Conservation (phyloP, 2,888 invertebrate species). For the Sesia apiformis region DNA sequence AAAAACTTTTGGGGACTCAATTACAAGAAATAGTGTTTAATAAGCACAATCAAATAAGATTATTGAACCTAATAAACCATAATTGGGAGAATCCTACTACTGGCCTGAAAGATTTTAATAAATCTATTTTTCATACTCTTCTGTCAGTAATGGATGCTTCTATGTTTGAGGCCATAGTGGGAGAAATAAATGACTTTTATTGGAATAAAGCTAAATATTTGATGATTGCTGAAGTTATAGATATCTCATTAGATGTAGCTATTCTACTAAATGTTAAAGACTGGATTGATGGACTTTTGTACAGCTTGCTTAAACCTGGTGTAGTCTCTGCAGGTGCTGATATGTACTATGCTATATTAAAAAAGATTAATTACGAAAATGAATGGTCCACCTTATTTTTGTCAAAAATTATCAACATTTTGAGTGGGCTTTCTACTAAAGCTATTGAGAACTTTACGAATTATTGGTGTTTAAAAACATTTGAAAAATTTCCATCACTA, state of each 20-base stretch:
- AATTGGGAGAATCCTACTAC: slow-evolving; percentile 78
- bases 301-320: slow-evolving; percentile 64
- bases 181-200: slow-evolving; percentile 60
- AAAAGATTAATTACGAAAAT: slow-evolving; percentile 39
- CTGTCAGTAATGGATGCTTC: slow-evolving; percentile 28
- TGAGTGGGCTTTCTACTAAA: slow-evolving; percentile 31
- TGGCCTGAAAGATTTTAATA: slow-evolving; percentile 71
- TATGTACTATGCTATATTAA: slow-evolving; percentile 69
- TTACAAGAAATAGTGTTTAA: slow-evolving; percentile 34
- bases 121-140: slow-evolving; percentile 56
- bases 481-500: slow-evolving; percentile 55
- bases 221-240: slow-evolving; percentile 68
- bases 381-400: slow-evolving; percentile 64
- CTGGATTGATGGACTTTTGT: slow-evolving; percentile 45
- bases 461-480: slow-evolving; percentile 64
- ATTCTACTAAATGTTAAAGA: slow-evolving; percentile 19
- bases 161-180: slow-evolving; percentile 27
- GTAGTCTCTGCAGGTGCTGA: slow-evolving; percentile 76
- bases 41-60: slow-evolving; percentile 36
- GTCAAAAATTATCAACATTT: slow-evolving; percentile 25
- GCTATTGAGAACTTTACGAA: slow-evolving; percentile 59
- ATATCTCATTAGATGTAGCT: slow-evolving; percentile 20
- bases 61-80: slow-evolving; percentile 69
- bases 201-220: slow-evolving; percentile 76
- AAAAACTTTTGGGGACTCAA: slow-evolving; percentile 43